Evolutionary conservation across 2,113 vertebrate species (phyloP), one percentile per base, ranked within the genome.

Genomic region (Macrotis lagotis): DNA sequence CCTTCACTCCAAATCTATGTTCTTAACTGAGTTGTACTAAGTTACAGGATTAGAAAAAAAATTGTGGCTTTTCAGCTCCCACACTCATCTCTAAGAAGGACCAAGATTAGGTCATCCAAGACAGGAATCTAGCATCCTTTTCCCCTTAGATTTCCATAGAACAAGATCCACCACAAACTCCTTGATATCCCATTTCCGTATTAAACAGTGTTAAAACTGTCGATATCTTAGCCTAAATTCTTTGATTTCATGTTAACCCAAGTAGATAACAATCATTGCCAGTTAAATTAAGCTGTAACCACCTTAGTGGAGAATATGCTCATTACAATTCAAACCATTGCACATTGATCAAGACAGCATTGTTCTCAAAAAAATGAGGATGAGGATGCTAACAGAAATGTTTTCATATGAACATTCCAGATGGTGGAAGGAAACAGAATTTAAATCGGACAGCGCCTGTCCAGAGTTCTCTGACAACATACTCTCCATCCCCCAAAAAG

Each of bases 151-250:
- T 48, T 95, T 96, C 91, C 88, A 91, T 88, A 96, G 88, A 92
- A 97, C 96, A 97, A 93, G 94, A 4, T n/a, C 19, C 93, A 95
- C 93, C 92, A 50, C 97, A 94, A 95, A 96, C 88, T 95, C 96
- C 92, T 96, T 97, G 93, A 92, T 94, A 96, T 95, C 51, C 92
- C 95, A 98, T 92, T 97, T 96, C 66, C 31, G 47, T 97, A 74
- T 96, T 94, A 96, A 97, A 96, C 95, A 97, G 96, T 96, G 92
- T 92, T 94, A 96, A 89, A 95, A 96, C 93, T 96, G 91, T 94
- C 94, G 94, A 95, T 50, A 89, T 96, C 95, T 94, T 97, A 96
- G 28, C 48, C 51, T 90, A 93, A 96, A 95, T 94, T 97, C 66
- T 95, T 96, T 96, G 91, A 94, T 97, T 91, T 96, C 92, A 59